Evolutionary conservation across 1,140 invertebrate genomes (phyloP), one percentile per base, ranked within the genome.

Genomic region (Littorina saxatilis): DNA sequence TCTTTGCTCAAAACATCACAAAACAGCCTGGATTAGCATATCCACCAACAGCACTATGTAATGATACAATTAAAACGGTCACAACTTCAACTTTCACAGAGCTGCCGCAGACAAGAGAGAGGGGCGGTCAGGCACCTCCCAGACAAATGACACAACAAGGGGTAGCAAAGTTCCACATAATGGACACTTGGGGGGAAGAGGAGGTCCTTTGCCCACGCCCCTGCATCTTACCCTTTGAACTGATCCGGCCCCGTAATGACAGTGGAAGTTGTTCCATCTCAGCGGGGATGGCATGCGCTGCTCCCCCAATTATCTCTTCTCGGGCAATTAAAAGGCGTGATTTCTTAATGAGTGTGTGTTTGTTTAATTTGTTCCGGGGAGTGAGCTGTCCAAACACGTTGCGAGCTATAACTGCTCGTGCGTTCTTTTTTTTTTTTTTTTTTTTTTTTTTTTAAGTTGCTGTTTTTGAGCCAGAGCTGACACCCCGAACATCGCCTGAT

Each of bases 281-380:
- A 39, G 66, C 29, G 35, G 35, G 66, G 13, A 23, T 9, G 32
- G 7, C 7, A 39, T 32, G 66, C 66, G 37, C 66, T 68, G 61
- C 32, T 9, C 61, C 23, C 35, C 66, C 66, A 68, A 68, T 68
- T 68, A 68, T 39, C 35, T 68, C 66, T 32, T 68, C 66, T 68
- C 39, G 17, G 9, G 66, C 66, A 68, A 68, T 68, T 68, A 68
- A 68, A 68, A 68, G 66, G 66, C 66, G 66, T 39, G 66, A 68
- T 68, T 68, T 68, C 17, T 17, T 68, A 68, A 68, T 68, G 66
- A 68, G 66, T 32, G 66, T 68, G 66, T 68, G 66, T 68, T 68
- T 68, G 66, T 68, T 68, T 68, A 68, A 68, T 68, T 68, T 68
- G 66, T 20, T 23, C 37, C 66, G 35, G 37, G 66, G 66, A 68